A percentile compares a stretch with the other conserved stretches of the same genome.
Evolutionary conservation across 2,797 vertebrate species (phyloP).

Genomic region (Botia almorhae): DNA sequence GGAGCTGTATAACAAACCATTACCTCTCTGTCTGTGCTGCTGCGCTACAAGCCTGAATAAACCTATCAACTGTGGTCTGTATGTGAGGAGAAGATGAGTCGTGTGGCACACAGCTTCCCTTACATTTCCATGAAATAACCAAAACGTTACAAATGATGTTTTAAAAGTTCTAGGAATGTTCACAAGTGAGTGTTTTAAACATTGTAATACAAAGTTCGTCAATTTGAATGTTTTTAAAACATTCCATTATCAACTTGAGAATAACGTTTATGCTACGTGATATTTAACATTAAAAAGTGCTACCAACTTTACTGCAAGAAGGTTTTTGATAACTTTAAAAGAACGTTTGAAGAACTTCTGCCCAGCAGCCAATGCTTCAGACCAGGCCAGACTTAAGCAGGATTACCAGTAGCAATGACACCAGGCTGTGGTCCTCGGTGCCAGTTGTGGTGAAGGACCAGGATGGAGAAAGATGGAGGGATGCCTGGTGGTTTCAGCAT

Average conservation of each 20-base stretch:
- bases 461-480: slow-evolving; percentile 64
- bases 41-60: slow-evolving; percentile 73
- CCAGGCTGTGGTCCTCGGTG: slow-evolving; percentile 43
- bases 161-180: no score
- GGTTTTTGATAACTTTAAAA: no score
- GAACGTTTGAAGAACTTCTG: slow-evolving; percentile 33
- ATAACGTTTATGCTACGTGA: no score
- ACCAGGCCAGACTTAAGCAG: slow-evolving; percentile 68
- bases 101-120: background rate
- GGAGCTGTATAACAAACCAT: slow-evolving; percentile 16
- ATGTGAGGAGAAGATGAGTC: slow-evolving; percentile 49
- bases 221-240: no score
- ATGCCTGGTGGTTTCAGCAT: slow-evolving; percentile 70
- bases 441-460: slow-evolving; percentile 66
- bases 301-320: no score
- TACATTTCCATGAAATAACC: no score
- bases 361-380: slow-evolving; percentile 72
- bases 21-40: slow-evolving; percentile 58
- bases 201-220: no score
- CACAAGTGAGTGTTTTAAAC: no score
- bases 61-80: slow-evolving; percentile 73
- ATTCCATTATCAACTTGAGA: no score
- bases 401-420: slow-evolving; percentile 62
- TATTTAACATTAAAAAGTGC: no score
- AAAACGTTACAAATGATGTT: no score